Percentiles rank a stretch among this genome's conserved stretches.
phyloP scores from a whole-genome alignment of 2,113 vertebrate genomes.

The Meriones unguiculatus region DNA sequence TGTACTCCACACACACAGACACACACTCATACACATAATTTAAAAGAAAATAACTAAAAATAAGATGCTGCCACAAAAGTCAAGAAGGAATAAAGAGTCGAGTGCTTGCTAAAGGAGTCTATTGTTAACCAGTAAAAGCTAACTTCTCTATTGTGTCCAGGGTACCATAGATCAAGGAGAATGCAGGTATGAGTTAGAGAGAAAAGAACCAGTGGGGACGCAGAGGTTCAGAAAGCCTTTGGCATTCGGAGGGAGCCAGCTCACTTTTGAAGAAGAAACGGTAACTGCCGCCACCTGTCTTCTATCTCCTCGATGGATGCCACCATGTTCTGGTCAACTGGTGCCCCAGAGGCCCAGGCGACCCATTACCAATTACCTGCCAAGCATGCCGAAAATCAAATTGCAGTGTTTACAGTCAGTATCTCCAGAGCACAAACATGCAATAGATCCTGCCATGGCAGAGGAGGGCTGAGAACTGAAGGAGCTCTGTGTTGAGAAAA shows the following conservation, averaged over 20 bases:
- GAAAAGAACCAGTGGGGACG: neutral
- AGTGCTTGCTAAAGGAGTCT: neutral
- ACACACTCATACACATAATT: neutral
- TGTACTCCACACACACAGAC: neutral
- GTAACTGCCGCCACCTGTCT: neutral
- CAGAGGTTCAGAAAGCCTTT: neutral
- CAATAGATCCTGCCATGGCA: neutral
- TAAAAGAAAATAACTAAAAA: neutral
- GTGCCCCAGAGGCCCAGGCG: neutral
- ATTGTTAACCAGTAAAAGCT: neutral
- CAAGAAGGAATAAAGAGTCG: neutral
- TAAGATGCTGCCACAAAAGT: conserved; percentile 23
- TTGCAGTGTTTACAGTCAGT: neutral
- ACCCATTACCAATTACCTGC: too few species aligned
- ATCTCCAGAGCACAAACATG: neutral
- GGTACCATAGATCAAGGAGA: neutral
- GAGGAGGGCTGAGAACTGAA: neutral
- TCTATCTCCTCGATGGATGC: neutral
- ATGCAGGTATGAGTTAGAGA: neutral
- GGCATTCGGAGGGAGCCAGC: neutral
- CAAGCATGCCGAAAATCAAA: neutral
- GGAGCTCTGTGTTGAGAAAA: neutral
- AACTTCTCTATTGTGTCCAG: neutral
- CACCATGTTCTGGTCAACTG: neutral
- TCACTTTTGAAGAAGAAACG: neutral